A percentile compares a stretch with the other conserved stretches of the same genome.
These are phyloP conservation scores for Spheniscus humboldti DNA, from an alignment of 2,797 vertebrate species.

Conservation along the genomic window DNA sequence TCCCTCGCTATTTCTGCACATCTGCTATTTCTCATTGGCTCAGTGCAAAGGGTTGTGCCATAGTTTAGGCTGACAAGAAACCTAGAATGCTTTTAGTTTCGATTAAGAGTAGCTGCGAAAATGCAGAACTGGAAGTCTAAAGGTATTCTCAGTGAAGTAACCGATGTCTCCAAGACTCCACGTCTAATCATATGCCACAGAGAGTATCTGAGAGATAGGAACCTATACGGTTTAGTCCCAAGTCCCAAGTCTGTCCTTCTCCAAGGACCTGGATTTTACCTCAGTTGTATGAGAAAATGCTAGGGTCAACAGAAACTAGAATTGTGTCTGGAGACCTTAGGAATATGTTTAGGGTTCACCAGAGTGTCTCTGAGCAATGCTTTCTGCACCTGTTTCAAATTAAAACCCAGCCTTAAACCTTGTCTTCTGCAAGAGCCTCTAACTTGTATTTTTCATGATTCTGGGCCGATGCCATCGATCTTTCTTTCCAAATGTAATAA, in stretches of 20 bases:
- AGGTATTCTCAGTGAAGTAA: background rate
- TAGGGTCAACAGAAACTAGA: no score
- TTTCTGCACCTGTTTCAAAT: slow-evolving; percentile 7
- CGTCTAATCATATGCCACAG: background rate
- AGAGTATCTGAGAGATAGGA: background rate
- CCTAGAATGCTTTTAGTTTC: background rate
- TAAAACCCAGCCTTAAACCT: slow-evolving; percentile 24
- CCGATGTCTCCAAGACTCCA: background rate
- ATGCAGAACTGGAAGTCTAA: background rate
- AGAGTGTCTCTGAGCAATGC: background rate
- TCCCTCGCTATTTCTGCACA: background rate
- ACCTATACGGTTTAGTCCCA: background rate
- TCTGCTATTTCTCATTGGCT: background rate
- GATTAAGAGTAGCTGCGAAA: background rate
- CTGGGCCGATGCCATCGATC: slow-evolving; percentile 16
- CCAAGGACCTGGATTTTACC: background rate
- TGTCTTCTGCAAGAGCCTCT: slow-evolving; percentile 22
- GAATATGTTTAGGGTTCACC: background rate
- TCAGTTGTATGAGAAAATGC: background rate
- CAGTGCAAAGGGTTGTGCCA: background rate
- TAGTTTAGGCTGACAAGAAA: background rate
- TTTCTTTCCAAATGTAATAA: slow-evolving; percentile 49
- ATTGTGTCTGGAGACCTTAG: background rate
- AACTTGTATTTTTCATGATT: background rate
- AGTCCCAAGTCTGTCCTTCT: background rate